phyloP scores from a whole-genome alignment of 2,113 vertebrate species.

The Mustelus asterias region DNA sequence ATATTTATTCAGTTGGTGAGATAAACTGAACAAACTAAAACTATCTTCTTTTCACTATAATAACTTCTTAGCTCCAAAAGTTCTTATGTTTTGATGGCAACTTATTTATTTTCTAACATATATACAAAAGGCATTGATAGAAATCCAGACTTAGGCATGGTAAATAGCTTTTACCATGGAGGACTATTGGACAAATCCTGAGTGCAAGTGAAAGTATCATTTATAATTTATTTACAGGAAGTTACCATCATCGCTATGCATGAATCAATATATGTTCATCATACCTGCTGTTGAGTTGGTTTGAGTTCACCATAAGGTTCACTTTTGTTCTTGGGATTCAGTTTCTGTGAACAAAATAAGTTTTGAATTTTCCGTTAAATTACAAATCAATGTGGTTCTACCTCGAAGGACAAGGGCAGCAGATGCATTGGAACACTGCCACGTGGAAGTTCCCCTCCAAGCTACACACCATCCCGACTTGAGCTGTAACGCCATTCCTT shows the following conservation, averaged over 20 bases:
- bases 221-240: background rate
- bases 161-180: background rate
- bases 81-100: background rate
- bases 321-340: slow-evolving; percentile 32
- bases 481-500: too few relatives aligned
- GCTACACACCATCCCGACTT: too few relatives aligned
- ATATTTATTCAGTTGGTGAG: background rate
- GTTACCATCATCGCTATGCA: background rate
- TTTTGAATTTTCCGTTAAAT: background rate
- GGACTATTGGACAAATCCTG: background rate
- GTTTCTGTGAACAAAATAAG: slow-evolving; percentile 26
- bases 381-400: background rate
- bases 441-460: too few relatives aligned
- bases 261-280: background rate
- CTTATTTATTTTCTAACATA: background rate
- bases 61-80: background rate
- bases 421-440: too few relatives aligned
- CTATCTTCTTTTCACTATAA: background rate
- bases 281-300: slow-evolving; percentile 29
- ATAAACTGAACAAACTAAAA: background rate
- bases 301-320: slow-evolving; percentile 25
- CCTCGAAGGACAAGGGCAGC: background rate
- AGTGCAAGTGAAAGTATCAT: background rate
- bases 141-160: background rate
- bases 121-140: background rate